Base-by-base conservation (phyloP, 2,888 invertebrate genomes). In the Ophion ellenae region DNA sequence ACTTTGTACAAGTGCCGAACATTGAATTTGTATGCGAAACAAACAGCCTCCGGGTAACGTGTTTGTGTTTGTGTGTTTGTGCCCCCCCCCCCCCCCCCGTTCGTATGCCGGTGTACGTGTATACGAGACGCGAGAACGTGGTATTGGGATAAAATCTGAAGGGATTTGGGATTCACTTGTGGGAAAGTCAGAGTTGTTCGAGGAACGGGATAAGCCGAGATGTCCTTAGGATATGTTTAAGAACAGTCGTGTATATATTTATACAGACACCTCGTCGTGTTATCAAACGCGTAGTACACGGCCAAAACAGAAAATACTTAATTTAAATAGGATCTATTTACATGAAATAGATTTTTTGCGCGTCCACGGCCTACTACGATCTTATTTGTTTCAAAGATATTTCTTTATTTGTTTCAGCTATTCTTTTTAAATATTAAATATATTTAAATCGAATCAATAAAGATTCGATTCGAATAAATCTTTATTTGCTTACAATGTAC, bases 21-120 rank as follows among this genome's bases (percentile, higher is more conserved):
- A 83, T 64, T 57, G 74, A 69, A 69, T 79, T 83, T 83, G 63
- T 74, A 75, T 69, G 69, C 67, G 74, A 69, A 78, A n/a, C 69
- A 69, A 79, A 75, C 69, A 75, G 61, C 53, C 69, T 64, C 69
- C n/a, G 14, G 11, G 57, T 40, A 14, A 63, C 53, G 32, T 9
- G 32, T 17, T 17, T 17, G 5, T 14, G 53, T 17, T 3, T 5
- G 53, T 4, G 32, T 5, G 53, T 53, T 14, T 5, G 53, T 17
- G 53, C 5, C 0, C 14, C 5, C 14, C 9, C 14, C 9, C 14
- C 47, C 0, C 24, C 24, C 24, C 24, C 47, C 14, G 11, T 47
- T 47, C 14, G 3, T 3, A 14, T 47, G 3, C 53, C 3, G 17
- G 17, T 40, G 5, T 40, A 53, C 53, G 53, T 17, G 53, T 17